These are phyloP conservation scores for Todiramphus chloris DNA, from an alignment of 2,113 vertebrate genomes.

Conservation along the genomic window DNA sequence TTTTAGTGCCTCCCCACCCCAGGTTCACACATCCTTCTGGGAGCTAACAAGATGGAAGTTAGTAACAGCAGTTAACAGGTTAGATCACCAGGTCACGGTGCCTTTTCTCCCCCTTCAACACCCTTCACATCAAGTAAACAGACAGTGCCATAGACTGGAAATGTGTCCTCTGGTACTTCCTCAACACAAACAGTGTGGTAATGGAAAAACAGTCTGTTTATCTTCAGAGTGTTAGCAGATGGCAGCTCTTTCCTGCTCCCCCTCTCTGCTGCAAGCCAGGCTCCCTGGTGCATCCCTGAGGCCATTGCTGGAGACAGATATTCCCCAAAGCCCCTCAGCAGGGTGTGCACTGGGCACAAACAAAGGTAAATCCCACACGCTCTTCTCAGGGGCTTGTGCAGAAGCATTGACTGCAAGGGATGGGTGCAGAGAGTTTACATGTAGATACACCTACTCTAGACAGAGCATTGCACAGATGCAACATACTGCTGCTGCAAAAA, in stretches of 20 bases:
- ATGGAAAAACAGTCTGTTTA: conserved; percentile 64
- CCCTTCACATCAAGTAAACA: conserved; percentile 48
- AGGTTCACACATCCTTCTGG: background rate
- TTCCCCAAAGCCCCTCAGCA: background rate
- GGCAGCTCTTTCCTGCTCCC: background rate
- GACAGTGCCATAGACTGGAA: background rate
- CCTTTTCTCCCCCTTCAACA: background rate
- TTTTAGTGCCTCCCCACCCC: background rate
- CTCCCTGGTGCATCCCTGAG: rapidly evolving
- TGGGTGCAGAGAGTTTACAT: background rate
- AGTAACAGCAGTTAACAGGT: conserved; percentile 1
- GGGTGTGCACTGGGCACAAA: rapidly evolving
- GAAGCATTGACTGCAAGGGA: background rate
- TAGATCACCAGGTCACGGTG: conserved; percentile 18
- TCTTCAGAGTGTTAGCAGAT: conserved; percentile 44
- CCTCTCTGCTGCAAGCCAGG: background rate
- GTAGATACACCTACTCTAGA: no score
- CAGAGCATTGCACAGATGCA: background rate
- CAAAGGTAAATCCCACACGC: rapidly evolving
- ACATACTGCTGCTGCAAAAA: background rate
- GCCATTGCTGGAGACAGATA: background rate
- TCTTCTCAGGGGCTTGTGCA: background rate
- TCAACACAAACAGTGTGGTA: conserved; percentile 40
- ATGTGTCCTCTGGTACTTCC: conserved; percentile 31
- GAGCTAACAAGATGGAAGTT: background rate